Percentiles rank a stretch among this genome's conserved stretches.
Evolutionary conservation across 2,113 vertebrate genomes (phyloP).

Genomic region (Sapayoa aenigma): DNA sequence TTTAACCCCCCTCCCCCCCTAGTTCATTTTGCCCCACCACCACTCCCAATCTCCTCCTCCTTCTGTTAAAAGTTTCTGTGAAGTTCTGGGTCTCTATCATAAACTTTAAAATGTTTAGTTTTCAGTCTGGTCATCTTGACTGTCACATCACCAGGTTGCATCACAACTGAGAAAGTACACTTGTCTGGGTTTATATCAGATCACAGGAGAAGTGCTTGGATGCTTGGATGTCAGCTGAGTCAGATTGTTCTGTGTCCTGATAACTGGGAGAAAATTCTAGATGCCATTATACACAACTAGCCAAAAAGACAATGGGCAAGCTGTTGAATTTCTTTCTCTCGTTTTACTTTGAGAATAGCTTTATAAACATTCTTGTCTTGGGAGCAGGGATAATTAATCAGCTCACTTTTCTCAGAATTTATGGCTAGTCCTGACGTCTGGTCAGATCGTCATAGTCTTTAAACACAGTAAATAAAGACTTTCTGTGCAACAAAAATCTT

Average conservation of each 20-base stretch:
- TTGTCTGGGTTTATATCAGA: background rate
- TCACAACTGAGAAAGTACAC: background rate
- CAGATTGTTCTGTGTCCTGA: background rate
- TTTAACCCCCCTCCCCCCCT: fast-evolving
- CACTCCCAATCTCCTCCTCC: background rate
- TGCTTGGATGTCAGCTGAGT: background rate
- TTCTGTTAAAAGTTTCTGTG: background rate
- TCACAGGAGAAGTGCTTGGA: background rate
- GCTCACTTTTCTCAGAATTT: background rate
- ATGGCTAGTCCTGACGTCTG: background rate
- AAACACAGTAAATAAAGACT: background rate
- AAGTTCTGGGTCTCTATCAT: background rate
- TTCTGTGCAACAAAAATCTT: background rate
- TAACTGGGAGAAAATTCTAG: background rate
- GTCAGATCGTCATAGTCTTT: background rate
- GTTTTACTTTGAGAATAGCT: background rate
- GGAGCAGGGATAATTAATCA: background rate
- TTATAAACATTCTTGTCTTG: background rate
- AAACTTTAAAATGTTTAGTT: background rate
- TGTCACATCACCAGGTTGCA: background rate
- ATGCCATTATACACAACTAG: background rate
- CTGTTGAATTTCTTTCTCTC: background rate
- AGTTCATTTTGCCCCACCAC: background rate
- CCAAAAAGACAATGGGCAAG: background rate
- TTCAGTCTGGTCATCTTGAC: background rate